Conservation (phyloP, 53 echinoderm and acorn worm genomes). For the Pentamera pediparva region DNA sequence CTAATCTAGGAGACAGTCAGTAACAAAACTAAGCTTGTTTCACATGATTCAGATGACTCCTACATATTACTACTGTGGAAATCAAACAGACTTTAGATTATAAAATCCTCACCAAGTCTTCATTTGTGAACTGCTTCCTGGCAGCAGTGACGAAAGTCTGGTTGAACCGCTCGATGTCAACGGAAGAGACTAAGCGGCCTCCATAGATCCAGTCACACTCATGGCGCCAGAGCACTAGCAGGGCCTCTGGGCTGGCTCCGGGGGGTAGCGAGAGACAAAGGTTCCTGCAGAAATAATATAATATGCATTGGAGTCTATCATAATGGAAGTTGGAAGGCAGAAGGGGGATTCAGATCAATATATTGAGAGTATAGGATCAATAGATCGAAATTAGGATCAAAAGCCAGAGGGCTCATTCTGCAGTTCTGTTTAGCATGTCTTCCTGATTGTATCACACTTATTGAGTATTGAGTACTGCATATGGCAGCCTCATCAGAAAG, state of each 20-base stretch:
- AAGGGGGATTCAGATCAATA: background rate
- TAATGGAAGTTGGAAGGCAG: background rate
- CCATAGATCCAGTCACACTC: conserved; percentile 92
- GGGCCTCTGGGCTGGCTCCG: conserved; percentile 48
- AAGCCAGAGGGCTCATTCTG: background rate
- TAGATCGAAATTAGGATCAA: background rate
- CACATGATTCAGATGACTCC: too few species aligned
- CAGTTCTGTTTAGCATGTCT: too few species aligned
- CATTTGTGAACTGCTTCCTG: conserved; percentile 85
- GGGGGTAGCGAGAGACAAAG: conserved; percentile 74
- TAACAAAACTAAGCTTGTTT: background rate
- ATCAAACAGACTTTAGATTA: too few species aligned
- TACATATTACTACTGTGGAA: too few species aligned
- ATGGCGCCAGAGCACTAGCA: conserved; percentile 91
- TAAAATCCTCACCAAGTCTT: conserved; percentile 74
- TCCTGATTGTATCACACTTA: too few species aligned
- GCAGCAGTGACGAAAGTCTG: conserved; percentile 87
- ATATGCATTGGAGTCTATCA: background rate
- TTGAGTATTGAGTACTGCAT: too few species aligned
- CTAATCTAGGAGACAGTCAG: background rate
- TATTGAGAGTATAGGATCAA: background rate
- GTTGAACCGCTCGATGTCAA: conserved; percentile 80
- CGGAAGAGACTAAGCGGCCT: conserved; percentile 73
- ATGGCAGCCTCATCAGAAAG: too few species aligned
- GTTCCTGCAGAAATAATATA: conserved; percentile 45